These are phyloP conservation scores for Microtus richardsoni DNA, from an alignment of 2,113 vertebrate species.

Conservation along the genomic window DNA sequence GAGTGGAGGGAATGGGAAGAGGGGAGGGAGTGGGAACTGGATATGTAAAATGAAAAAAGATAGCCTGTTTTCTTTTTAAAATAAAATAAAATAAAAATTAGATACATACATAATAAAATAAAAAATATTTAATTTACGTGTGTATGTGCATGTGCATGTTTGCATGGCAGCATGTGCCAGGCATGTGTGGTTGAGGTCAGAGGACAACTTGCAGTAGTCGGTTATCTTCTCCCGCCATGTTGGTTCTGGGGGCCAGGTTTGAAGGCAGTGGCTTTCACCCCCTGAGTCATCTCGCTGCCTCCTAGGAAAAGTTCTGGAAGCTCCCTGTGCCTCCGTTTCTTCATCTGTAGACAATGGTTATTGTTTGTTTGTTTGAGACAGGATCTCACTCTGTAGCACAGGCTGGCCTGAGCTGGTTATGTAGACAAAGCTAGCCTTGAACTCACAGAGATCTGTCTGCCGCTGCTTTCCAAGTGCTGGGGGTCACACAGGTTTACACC, in stretches of 20 bases:
- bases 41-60: no score
- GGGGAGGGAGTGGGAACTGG: no score
- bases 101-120: background rate
- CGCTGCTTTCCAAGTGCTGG: background rate
- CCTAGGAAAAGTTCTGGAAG: background rate
- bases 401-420: background rate
- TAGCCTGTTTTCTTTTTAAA: no score
- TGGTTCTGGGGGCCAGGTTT: background rate
- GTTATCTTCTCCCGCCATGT: background rate
- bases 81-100: no score
- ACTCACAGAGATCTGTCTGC: background rate
- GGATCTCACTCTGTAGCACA: background rate
- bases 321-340: background rate
- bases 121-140: background rate
- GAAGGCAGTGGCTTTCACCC: background rate
- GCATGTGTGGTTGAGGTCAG: background rate
- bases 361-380: background rate
- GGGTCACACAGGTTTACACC: background rate
- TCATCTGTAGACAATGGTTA: background rate
- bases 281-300: background rate
- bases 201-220: background rate
- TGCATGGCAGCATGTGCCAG: background rate
- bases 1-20: no score
- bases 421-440: background rate
- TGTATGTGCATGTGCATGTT: background rate